These are phyloP conservation scores for Catharus minimus DNA, from an alignment of 2,113 vertebrate species.

Conservation along the genomic window DNA sequence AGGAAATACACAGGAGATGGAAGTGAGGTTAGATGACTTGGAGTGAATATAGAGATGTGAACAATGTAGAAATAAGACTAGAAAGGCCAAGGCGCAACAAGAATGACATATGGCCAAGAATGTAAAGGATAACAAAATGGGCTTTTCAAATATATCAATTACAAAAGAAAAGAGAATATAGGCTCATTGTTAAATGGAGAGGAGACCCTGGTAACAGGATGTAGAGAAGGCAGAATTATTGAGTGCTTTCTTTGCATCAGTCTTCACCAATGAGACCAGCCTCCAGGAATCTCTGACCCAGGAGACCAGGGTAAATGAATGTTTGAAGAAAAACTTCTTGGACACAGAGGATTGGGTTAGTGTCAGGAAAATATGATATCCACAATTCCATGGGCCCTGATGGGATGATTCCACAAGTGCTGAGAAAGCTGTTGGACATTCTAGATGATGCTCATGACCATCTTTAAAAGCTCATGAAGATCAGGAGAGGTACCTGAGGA, in stretches of 20 bases:
- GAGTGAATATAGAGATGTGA: not conserved
- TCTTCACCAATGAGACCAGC: not conserved
- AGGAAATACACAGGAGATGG: not conserved
- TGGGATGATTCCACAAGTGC: not conserved
- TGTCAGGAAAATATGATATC: not conserved
- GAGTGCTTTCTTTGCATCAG: not conserved
- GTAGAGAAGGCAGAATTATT: not conserved
- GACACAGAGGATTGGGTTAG: not conserved
- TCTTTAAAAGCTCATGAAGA: not conserved
- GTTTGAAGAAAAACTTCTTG: not conserved
- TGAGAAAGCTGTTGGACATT: not conserved
- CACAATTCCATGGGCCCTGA: not conserved
- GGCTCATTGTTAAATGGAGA: not conserved
- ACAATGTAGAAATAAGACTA: not conserved
- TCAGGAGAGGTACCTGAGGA: not conserved
- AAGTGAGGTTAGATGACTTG: not conserved
- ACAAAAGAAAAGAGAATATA: not conserved
- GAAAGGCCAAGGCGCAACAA: not conserved
- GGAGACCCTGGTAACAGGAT: not conserved
- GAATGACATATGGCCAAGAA: not conserved
- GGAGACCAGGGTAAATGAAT: too few relatives aligned
- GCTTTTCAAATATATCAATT: not conserved
- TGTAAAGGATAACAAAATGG: not conserved
- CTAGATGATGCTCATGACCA: not conserved
- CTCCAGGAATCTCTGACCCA: not conserved